phyloP scores from a whole-genome alignment of 2,797 vertebrate species.

The Nothura maculosa region DNA sequence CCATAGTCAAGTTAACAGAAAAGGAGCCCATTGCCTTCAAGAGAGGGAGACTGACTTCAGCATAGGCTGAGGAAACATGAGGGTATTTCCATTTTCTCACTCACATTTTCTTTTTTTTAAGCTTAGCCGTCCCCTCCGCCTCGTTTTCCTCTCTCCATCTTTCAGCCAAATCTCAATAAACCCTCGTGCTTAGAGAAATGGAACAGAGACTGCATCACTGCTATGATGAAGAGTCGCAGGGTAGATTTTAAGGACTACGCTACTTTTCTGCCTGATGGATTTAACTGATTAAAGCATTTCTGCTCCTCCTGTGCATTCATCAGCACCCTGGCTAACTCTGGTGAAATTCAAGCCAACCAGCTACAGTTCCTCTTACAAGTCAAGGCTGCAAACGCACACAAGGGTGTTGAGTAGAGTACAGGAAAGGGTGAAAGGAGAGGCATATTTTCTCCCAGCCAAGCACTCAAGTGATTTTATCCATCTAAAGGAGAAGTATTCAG shows the following conservation, averaged over 20 bases:
- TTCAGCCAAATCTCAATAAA: slow-evolving; percentile 60
- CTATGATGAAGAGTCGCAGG: neutral
- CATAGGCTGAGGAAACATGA: slow-evolving; percentile 11
- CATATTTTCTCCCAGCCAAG: neutral
- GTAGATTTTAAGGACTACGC: slow-evolving; percentile 50
- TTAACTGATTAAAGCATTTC: slow-evolving; percentile 60
- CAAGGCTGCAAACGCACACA: slow-evolving; percentile 41
- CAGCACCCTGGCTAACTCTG: slow-evolving; percentile 61
- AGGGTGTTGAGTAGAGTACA: slow-evolving; percentile 28
- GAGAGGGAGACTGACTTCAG: neutral
- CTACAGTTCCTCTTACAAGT: slow-evolving; percentile 58
- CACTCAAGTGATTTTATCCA: neutral
- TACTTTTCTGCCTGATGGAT: neutral
- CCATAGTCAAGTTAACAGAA: slow-evolving; percentile 62
- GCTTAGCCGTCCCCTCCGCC: neutral
- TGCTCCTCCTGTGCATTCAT: slow-evolving; percentile 49
- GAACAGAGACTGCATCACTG: slow-evolving; percentile 23
- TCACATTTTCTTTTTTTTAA: slow-evolving; percentile 53
- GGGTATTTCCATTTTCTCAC: slow-evolving; percentile 38
- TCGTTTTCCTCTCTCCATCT: neutral
- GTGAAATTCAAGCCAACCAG: slow-evolving; percentile 68
- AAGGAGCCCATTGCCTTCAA: slow-evolving; percentile 70
- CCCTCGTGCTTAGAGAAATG: slow-evolving; percentile 29
- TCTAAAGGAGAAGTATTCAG: neutral
- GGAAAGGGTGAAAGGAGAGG: slow-evolving; percentile 32